Conservation (phyloP, 2,113 vertebrate species). For the Synodontis membranacea region DNA sequence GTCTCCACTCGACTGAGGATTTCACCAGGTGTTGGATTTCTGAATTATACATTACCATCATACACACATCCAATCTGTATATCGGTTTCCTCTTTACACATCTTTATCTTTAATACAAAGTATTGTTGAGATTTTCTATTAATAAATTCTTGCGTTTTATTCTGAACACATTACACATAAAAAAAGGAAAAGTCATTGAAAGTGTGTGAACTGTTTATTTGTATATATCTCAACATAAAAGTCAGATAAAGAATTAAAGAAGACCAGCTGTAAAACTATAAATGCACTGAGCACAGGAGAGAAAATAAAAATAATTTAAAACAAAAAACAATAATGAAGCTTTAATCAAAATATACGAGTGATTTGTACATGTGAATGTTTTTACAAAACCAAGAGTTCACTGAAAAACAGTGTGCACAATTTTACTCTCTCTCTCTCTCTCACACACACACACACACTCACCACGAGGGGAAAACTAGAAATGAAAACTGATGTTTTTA, state of each 20-base stretch:
- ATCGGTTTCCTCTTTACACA: too few relatives aligned
- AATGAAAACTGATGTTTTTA: slow-evolving; percentile 74
- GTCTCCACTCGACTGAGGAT: too few relatives aligned
- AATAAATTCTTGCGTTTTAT: not conserved
- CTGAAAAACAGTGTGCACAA: not conserved
- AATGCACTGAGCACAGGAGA: slow-evolving; percentile 50
- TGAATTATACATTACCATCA: too few relatives aligned
- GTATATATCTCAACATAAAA: slow-evolving; percentile 79
- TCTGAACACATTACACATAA: not conserved
- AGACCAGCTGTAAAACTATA: slow-evolving; percentile 83
- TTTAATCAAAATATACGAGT: slow-evolving; percentile 78
- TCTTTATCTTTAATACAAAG: too few relatives aligned
- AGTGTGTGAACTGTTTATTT: slow-evolving; percentile 91
- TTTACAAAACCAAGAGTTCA: slow-evolving; percentile 33
- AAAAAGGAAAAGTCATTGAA: not conserved
- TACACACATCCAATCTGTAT: too few relatives aligned
- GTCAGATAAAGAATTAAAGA: slow-evolving; percentile 85
- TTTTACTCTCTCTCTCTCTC: not conserved
- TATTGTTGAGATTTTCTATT: too few relatives aligned
- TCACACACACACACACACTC: not conserved
- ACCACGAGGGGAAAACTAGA: slow-evolving; percentile 53
- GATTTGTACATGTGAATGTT: slow-evolving; percentile 66
- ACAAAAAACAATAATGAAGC: slow-evolving; percentile 77
- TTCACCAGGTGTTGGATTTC: too few relatives aligned
- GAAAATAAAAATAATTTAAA: slow-evolving; percentile 68